Evolutionary conservation across 1,140 invertebrate genomes (phyloP).

Genomic region (Papilio helenus): DNA sequence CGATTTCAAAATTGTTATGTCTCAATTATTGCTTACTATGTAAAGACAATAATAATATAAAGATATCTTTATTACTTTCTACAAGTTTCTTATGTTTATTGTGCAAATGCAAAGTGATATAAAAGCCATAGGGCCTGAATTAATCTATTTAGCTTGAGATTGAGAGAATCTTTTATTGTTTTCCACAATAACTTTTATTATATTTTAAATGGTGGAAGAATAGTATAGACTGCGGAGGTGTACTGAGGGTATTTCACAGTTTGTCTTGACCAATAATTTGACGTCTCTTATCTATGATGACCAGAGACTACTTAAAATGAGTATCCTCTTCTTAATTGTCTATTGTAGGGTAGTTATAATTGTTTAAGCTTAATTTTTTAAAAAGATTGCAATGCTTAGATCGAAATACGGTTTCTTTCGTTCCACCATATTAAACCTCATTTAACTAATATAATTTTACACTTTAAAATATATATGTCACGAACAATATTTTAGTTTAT

Average conservation of each 20-base stretch:
- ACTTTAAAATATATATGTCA: too few relatives aligned
- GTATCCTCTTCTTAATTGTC: not conserved
- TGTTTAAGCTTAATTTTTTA: too few relatives aligned
- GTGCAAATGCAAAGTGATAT: too few relatives aligned
- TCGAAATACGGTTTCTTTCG: too few relatives aligned
- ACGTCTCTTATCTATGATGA: not conserved
- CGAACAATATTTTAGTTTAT: too few relatives aligned
- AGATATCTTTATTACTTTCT: not conserved
- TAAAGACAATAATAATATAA: not conserved
- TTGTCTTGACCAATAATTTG: not conserved
- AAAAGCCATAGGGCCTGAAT: too few relatives aligned
- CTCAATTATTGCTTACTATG: not conserved
- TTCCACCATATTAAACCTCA: too few relatives aligned
- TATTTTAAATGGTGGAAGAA: not conserved
- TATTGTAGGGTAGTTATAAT: not conserved
- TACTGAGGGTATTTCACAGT: not conserved
- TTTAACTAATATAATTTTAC: too few relatives aligned
- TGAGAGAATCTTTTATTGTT: not conserved
- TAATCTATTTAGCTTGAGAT: too few relatives aligned
- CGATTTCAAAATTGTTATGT: not conserved
- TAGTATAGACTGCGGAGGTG: not conserved
- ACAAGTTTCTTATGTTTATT: not conserved
- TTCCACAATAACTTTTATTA: conserved; percentile 2
- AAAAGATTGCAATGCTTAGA: too few relatives aligned
- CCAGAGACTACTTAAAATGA: not conserved